Conservation (phyloP, 2,888 invertebrate species). For the Diplolepis rosae region DNA sequence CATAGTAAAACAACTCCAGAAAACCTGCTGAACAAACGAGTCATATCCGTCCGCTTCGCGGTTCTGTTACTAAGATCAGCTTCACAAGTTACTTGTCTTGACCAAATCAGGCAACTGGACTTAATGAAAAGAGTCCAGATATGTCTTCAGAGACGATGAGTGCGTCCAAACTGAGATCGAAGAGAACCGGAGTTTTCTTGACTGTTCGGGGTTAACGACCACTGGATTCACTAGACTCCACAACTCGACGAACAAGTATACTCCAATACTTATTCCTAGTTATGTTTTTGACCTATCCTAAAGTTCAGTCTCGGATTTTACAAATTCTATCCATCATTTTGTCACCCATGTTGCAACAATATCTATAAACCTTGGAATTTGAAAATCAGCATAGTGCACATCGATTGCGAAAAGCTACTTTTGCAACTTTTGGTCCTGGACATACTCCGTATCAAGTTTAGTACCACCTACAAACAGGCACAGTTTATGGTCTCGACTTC, state of each 20-base stretch:
- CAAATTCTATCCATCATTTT: no score
- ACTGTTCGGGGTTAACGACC: constrained; percentile 66
- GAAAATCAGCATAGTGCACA: no score
- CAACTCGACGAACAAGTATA: constrained; percentile 68
- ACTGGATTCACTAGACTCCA: no score
- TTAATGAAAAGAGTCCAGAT: constrained; percentile 68
- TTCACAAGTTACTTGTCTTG: constrained; percentile 52
- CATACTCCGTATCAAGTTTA: constrained; percentile 59
- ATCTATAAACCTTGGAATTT: neutral
- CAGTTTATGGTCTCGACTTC: constrained; percentile 42
- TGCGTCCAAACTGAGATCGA: constrained; percentile 63
- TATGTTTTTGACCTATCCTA: no score
- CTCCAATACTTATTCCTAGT: constrained; percentile 56
- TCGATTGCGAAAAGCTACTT: no score
- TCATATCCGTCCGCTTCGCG: constrained; percentile 56
- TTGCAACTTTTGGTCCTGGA: constrained; percentile 32
- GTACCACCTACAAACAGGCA: constrained; percentile 58
- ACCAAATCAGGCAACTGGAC: constrained; percentile 68
- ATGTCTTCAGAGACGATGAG: constrained; percentile 64
- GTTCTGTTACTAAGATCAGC: constrained; percentile 31
- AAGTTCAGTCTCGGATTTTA: no score
- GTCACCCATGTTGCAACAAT: no score
- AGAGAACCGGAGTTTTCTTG: constrained; percentile 36
- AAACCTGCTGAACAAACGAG: constrained; percentile 50
- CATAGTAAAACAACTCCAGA: neutral